Evolutionary conservation across 30 jellyfish, hydroid and myxozoan genomes (phyloP).

Genomic region (Haliclystus octoradiatus): DNA sequence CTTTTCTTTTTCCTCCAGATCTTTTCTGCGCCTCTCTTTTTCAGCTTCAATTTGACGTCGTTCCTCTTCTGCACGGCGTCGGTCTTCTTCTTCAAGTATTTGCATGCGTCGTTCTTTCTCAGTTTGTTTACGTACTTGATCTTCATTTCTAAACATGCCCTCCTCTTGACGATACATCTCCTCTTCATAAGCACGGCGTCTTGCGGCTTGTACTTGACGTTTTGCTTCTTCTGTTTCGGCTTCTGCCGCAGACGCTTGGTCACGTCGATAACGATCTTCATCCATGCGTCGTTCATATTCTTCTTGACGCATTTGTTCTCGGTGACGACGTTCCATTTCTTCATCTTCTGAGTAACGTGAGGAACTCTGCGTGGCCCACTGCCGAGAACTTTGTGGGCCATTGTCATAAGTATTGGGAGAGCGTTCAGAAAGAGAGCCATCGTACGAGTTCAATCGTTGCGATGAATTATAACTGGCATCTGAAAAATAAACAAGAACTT

Average conservation of each 20-base stretch:
- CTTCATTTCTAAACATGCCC: not conserved
- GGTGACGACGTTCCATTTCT: not conserved
- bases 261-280: not conserved
- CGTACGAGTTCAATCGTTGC: not conserved
- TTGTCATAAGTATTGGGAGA: too few species aligned
- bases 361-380: not conserved
- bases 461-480: not conserved
- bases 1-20: conserved; percentile 10
- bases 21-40: conserved; percentile 9
- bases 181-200: conserved; percentile 5
- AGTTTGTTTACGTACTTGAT: not conserved
- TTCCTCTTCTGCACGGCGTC: not conserved
- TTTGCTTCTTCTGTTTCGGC: conserved; percentile 1
- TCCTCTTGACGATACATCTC: conserved; percentile 16
- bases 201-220: conserved; percentile 1
- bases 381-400: too few species aligned
- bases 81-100: not conserved
- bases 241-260: not conserved
- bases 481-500: not conserved
- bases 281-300: not conserved
- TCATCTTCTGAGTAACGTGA: not conserved
- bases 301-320: not conserved
- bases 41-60: conserved; percentile 8
- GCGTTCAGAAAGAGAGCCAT: not conserved
- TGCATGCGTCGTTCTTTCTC: not conserved